phyloP scores from a whole-genome alignment of 2,888 invertebrate species.

The Cordylochernes scorpioides region DNA sequence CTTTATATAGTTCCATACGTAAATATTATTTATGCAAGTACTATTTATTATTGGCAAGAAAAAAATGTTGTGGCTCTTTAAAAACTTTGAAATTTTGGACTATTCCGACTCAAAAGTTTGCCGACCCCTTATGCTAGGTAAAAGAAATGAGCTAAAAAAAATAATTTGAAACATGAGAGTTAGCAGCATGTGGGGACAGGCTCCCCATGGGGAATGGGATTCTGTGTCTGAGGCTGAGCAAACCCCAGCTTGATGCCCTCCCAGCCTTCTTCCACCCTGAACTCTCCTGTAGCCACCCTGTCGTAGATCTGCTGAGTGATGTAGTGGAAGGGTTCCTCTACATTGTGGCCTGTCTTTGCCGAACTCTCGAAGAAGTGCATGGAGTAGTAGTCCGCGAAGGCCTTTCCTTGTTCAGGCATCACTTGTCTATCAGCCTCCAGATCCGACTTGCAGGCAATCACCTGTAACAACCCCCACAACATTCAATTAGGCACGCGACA shows the following conservation, averaged over 20 bases:
- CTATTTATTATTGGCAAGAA: too few relatives aligned
- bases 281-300: conserved; percentile 66
- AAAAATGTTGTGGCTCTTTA: too few relatives aligned
- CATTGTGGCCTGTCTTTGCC: conserved; percentile 60
- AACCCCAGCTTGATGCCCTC: conserved; percentile 81
- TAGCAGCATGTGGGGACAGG: too few relatives aligned
- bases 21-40: too few relatives aligned
- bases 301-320: conserved; percentile 57
- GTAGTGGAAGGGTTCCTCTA: conserved; percentile 66
- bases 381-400: conserved; percentile 71
- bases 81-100: too few relatives aligned
- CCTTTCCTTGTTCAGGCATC: conserved; percentile 63
- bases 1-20: too few relatives aligned
- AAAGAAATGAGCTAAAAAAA: too few relatives aligned
- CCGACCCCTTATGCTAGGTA: too few relatives aligned
- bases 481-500: not conserved
- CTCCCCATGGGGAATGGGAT: too few relatives aligned
- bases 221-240: conserved; percentile 5
- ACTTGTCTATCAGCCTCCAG: conserved; percentile 49
- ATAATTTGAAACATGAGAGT: too few relatives aligned
- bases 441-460: conserved; percentile 70
- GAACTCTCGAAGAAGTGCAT: conserved; percentile 88
- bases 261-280: conserved; percentile 81
- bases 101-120: too few relatives aligned
- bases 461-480: conserved; percentile 4